Conservation (phyloP, 2,797 vertebrate genomes). For the Microcaecilia unicolor region DNA sequence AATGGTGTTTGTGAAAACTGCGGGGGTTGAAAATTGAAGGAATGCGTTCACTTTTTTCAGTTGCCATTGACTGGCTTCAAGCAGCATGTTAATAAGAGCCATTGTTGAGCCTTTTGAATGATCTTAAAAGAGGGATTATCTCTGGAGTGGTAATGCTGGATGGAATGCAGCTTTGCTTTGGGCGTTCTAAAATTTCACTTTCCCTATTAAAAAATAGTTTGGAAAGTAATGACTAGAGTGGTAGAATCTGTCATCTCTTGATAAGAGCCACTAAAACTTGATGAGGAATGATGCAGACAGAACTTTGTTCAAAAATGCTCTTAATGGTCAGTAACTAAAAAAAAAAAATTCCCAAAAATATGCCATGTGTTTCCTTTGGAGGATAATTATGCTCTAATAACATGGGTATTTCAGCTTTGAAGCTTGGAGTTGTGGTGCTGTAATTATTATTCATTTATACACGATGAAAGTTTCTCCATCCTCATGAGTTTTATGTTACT, state of each 20-base stretch:
- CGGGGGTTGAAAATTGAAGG: too few relatives aligned
- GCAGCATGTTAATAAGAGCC: neutral
- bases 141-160: neutral
- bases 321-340: slow-evolving; percentile 25
- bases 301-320: slow-evolving; percentile 25
- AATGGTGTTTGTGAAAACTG: too few relatives aligned
- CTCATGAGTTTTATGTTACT: slow-evolving; percentile 67
- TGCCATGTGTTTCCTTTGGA: slow-evolving; percentile 22
- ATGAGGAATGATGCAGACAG: slow-evolving; percentile 24
- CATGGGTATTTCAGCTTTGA: slow-evolving; percentile 59
- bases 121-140: neutral
- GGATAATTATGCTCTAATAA: slow-evolving; percentile 39
- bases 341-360: too few relatives aligned
- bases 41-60: too few relatives aligned
- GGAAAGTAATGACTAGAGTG: slow-evolving; percentile 17
- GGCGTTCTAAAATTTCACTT: slow-evolving; percentile 20
- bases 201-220: slow-evolving; percentile 6
- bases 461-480: slow-evolving; percentile 73
- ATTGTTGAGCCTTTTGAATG: neutral
- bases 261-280: slow-evolving; percentile 17
- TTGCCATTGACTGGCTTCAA: neutral
- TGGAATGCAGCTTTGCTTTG: slow-evolving; percentile 14
- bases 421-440: slow-evolving; percentile 63
- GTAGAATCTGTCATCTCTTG: slow-evolving; percentile 35
- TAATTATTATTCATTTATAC: slow-evolving; percentile 67